Evolutionary conservation across 2,888 invertebrate species (phyloP).

Genomic region (Eubasilissa splendida): DNA sequence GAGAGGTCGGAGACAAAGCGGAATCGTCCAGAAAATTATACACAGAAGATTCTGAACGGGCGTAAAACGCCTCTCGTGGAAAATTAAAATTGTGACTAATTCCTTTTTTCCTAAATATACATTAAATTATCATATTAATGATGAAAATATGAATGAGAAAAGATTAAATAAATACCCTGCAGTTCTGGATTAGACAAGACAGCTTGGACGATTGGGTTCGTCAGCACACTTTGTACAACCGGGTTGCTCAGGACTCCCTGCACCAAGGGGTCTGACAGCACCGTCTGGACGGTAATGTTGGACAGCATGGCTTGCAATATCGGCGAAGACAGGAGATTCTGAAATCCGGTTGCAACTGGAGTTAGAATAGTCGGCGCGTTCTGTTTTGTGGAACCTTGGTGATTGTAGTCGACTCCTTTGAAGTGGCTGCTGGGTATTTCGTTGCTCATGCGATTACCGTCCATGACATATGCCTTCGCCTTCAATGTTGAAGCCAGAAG

Average conservation of each 20-base stretch:
- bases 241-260: conserved; percentile 51
- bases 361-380: background rate
- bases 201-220: conserved; percentile 50
- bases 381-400: background rate
- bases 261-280: conserved; percentile 49
- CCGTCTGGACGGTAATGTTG: conserved; percentile 49
- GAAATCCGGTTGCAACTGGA: background rate
- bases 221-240: conserved; percentile 47
- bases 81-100: too few species aligned
- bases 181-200: conserved; percentile 47
- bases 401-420: background rate
- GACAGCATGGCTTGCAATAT: conserved; percentile 48
- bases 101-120: too few species aligned
- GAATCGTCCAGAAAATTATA: too few species aligned
- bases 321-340: conserved; percentile 35
- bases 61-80: too few species aligned
- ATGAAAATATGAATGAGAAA: too few species aligned
- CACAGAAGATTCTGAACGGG: too few species aligned
- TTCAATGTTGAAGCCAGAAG: background rate
- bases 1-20: too few species aligned
- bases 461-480: background rate
- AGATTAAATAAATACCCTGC: conserved; percentile 7
- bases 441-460: background rate
- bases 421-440: background rate
- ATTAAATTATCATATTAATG: too few species aligned